phyloP scores from a whole-genome alignment of 64 coral and sea anemone species.

The Stichodactyla mertensii region DNA sequence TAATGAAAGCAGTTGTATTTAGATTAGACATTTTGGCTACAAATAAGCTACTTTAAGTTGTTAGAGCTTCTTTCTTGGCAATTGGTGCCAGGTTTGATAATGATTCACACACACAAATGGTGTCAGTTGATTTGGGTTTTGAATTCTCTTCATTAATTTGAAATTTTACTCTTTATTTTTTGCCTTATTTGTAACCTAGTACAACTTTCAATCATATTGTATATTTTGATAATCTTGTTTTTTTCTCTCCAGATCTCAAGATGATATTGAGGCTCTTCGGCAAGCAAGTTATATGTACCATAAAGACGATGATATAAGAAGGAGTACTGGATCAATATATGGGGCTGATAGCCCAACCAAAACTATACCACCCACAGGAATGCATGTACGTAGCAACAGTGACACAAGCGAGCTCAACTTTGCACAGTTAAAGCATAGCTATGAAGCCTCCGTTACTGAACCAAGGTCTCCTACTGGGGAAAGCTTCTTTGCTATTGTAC shows the following conservation, averaged over 20 bases:
- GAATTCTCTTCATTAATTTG: too few species aligned
- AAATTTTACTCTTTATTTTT: too few species aligned
- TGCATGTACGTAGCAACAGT: constrained; percentile 93
- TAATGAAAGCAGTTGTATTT: too few species aligned
- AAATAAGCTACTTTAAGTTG: too few species aligned
- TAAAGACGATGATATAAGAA: constrained; percentile 82
- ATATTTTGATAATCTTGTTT: not conserved
- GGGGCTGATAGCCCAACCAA: constrained; percentile 56
- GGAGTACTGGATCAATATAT: constrained; percentile 96
- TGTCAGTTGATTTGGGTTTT: too few species aligned
- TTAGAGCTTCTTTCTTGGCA: too few species aligned
- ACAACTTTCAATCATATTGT: too few species aligned
- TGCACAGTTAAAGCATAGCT: constrained; percentile 35
- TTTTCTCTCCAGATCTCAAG: constrained; percentile 56
- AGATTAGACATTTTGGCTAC: too few species aligned
- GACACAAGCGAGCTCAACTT: constrained; percentile 95
- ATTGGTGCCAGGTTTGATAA: too few species aligned
- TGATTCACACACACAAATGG: too few species aligned
- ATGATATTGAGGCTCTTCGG: constrained; percentile 57
- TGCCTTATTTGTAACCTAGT: too few species aligned
- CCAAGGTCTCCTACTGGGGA: constrained; percentile 83
- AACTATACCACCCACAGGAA: constrained; percentile 52
- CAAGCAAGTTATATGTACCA: constrained; percentile 54
- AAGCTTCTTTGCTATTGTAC: constrained; percentile 87
- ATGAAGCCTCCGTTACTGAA: constrained; percentile 44